Evolutionary conservation across 2,797 vertebrate genomes (phyloP), one percentile per base, ranked within the genome.

Genomic region (Orestias chungarensis): DNA sequence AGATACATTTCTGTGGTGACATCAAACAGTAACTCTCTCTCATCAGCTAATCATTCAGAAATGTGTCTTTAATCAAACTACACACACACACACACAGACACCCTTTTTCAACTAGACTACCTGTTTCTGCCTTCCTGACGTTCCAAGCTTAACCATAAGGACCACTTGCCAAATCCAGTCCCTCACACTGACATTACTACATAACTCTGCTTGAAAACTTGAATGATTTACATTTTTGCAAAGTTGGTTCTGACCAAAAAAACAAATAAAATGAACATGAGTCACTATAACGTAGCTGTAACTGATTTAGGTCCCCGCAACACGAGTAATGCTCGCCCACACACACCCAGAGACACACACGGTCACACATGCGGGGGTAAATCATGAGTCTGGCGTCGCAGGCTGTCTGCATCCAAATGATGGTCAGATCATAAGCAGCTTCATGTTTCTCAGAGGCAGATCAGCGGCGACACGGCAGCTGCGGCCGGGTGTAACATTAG

Each of bases 381-480:
- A 93, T 89, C 80, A 90, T 69, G 78, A 40, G 78, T 74, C 92
- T 91, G 91, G 92, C 91, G 88, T 86, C 93, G 78, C 42, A 67
- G 82, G 73, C 82, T 87, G 85, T 89, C 93, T 82, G 87, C 84
- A 69, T 88, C 81, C 90, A 92, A 92, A 91, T 84, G 85, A 82
- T 89, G 85, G 88, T 82, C 33, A 71, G 83, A 82, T 91, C 80
- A 88, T 86, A 86, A 81, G 89, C 90, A 81, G 86, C 90, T 83
- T 86, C 88, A 46, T 86, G 84, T 92, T 91, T 86, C 82, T 80
- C 78, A 33, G 73, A 52, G 89, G 81, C 87, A 95, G 93, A 93
- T 75, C 49, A 44, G 89, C 87, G 84, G 78, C 82, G 82, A 90
- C 83, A 91, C 83, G 90, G 86, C 72, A 91, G 89, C 81, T 92